Evolutionary conservation across 2,797 vertebrate genomes (phyloP).

Genomic region (Chelmon rostratus): DNA sequence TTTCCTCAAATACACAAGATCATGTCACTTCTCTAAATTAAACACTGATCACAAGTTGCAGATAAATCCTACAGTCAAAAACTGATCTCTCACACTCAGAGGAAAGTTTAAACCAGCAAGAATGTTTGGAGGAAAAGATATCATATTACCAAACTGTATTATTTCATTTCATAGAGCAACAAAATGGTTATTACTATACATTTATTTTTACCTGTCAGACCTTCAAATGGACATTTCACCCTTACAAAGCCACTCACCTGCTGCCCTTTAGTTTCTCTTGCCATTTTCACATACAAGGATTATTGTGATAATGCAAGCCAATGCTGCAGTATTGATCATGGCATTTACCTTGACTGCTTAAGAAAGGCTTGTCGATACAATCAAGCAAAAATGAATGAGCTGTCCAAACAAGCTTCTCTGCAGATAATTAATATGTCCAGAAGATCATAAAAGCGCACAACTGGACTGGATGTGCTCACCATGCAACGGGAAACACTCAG

Average conservation of each 20-base stretch:
- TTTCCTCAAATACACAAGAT: conserved; percentile 29
- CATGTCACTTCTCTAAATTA: conserved; percentile 35
- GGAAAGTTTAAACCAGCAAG: not conserved
- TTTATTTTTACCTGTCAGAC: not conserved
- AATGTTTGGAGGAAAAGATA: not conserved
- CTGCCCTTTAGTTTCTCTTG: conserved; percentile 32
- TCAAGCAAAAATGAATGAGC: conserved; percentile 80
- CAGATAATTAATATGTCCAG: conserved; percentile 78
- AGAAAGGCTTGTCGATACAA: conserved; percentile 82
- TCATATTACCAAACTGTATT: not conserved
- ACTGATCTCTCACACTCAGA: not conserved
- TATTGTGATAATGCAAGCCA: conserved; percentile 78
- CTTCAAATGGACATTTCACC: conserved; percentile 5
- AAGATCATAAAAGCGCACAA: conserved; percentile 57
- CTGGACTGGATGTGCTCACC: conserved; percentile 29
- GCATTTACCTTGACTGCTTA: conserved; percentile 78
- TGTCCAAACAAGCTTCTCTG: conserved; percentile 71
- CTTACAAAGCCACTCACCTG: conserved; percentile 26
- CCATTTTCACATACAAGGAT: conserved; percentile 74
- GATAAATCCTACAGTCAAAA: not conserved
- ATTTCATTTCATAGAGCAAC: not conserved
- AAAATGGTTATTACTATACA: conserved; percentile 1
- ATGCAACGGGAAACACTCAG: conserved; percentile 26
- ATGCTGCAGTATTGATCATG: conserved; percentile 78
- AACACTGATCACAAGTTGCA: conserved; percentile 33